Evolutionary conservation across 2,797 vertebrate genomes (phyloP), one percentile per base, ranked within the genome.

Genomic region (Melanotaenia maccullochi): DNA sequence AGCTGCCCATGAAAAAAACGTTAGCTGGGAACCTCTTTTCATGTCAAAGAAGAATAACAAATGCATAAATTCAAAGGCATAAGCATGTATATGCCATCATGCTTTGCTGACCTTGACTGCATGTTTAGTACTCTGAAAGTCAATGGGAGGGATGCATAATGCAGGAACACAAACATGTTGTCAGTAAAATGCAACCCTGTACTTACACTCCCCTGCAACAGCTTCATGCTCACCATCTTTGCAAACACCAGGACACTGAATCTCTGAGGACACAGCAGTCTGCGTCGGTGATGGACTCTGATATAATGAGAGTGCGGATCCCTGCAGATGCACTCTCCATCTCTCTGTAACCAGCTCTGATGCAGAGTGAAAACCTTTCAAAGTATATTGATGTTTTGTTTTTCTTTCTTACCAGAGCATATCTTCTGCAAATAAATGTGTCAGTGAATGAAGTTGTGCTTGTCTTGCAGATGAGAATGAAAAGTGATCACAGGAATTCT

Each of bases 371-470:
- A 68, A 65, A 44, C 13, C 33, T 72, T 70, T 72, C 24, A 73
- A 68, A 73, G 65, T 22, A 54, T 73, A 85, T 78, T 72, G 85
- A 91, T 81, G 84, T 81, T 71, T 74, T 84, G 56, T 73, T 84
- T 84, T 69, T 56, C 33, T 61, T 61, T 65, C 67, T 51, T 52
- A 57, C 47, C 61, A 11, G 52, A 79, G 79, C 80, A 28, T 40
- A 55, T 79, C 85, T 69, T 69, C 75, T 40, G 65, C 78, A 85
- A 87, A 88, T 76, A 81, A 84, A 86, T 65, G 51, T 42, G 77
- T 68, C 76, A 84, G 60, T 66, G 65, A 87, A 82, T 79, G 28
- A 79, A 83, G 76, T 60, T 88, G 80, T 86, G 90, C 79, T 79
- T 25, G 57, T 78, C 79, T 71, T 61, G 13, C 28, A 6, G 30